phyloP scores from a whole-genome alignment of 2,113 vertebrate genomes.

The Eptatretus burgeri region DNA sequence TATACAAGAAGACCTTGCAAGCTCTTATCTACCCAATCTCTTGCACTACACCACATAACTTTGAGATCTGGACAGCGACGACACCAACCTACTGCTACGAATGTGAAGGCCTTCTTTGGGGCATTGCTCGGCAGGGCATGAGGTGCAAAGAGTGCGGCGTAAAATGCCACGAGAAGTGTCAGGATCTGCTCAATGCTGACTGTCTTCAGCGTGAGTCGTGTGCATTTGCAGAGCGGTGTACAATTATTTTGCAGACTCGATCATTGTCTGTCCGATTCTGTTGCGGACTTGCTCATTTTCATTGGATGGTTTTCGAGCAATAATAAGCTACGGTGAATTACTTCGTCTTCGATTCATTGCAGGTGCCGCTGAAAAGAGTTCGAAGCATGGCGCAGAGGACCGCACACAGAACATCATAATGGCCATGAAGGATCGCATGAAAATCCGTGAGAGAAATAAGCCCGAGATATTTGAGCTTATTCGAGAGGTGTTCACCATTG shows the following conservation, averaged over 20 bases:
- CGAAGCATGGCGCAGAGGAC: conserved; percentile 77
- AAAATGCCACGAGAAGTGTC: conserved; percentile 96
- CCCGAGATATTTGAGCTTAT: conserved; percentile 92
- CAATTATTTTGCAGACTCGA: too few relatives aligned
- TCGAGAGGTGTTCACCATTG: conserved; percentile 50
- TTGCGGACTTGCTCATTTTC: too few relatives aligned
- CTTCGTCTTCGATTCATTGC: neutral
- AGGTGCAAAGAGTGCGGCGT: conserved; percentile 76
- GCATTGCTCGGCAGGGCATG: conserved; percentile 88
- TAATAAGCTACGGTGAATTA: too few relatives aligned
- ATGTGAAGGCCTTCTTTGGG: conserved; percentile 84
- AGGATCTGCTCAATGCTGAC: conserved; percentile 80
- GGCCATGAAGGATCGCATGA: conserved; percentile 99
- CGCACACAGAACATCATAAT: conserved; percentile 94
- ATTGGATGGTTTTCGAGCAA: too few relatives aligned
- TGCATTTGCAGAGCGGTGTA: too few relatives aligned
- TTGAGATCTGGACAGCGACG: conserved; percentile 83
- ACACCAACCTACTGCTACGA: conserved; percentile 96
- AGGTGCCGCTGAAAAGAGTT: conserved; percentile 94
- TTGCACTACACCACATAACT: conserved; percentile 85
- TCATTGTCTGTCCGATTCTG: too few relatives aligned
- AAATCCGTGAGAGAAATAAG: conserved; percentile 86
- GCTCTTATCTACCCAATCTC: conserved; percentile 97
- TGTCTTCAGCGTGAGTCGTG: conserved; percentile 65
- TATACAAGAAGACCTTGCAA: conserved; percentile 91